Evolutionary conservation across 2,888 invertebrate genomes (phyloP).

Genomic region (Vannuccia rotundouncinata): DNA sequence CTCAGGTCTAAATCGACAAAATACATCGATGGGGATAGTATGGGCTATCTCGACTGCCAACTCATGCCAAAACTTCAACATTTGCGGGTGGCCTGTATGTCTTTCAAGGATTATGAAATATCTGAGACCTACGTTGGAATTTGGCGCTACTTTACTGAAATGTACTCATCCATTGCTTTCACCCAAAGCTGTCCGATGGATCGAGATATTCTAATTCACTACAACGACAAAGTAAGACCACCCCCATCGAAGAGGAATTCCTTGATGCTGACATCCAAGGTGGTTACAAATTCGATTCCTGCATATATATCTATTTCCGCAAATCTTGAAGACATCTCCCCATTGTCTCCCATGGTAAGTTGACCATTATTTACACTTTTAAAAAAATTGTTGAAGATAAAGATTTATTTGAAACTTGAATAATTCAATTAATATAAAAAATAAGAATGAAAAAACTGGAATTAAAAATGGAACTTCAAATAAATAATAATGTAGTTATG

Average conservation of each 20-base stretch:
- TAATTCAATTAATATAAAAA: too few species aligned
- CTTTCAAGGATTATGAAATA: constrained; percentile 61
- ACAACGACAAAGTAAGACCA: constrained; percentile 57
- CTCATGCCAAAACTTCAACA: constrained; percentile 96
- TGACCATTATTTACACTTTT: too few species aligned
- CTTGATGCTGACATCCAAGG: not conserved
- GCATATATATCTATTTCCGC: too few species aligned
- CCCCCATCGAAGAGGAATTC: not conserved
- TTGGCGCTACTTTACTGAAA: constrained; percentile 96
- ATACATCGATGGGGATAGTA: constrained; percentile 88
- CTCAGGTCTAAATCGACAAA: constrained; percentile 58
- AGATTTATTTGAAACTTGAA: too few species aligned
- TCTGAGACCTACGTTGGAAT: constrained; percentile 68
- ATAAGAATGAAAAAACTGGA: too few species aligned
- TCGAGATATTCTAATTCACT: constrained; percentile 97
- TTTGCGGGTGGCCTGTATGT: constrained; percentile 82
- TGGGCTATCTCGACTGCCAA: constrained; percentile 99
- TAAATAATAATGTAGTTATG: too few species aligned
- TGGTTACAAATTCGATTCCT: too few species aligned
- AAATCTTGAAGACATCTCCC: too few species aligned
- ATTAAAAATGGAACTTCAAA: too few species aligned
- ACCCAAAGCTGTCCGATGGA: constrained; percentile 95
- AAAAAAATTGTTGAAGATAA: too few species aligned
- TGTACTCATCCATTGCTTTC: constrained; percentile 97
- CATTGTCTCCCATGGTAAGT: too few species aligned